Conservation (phyloP, 2,888 invertebrate species). For the Lasioglossum oenotherae region DNA sequence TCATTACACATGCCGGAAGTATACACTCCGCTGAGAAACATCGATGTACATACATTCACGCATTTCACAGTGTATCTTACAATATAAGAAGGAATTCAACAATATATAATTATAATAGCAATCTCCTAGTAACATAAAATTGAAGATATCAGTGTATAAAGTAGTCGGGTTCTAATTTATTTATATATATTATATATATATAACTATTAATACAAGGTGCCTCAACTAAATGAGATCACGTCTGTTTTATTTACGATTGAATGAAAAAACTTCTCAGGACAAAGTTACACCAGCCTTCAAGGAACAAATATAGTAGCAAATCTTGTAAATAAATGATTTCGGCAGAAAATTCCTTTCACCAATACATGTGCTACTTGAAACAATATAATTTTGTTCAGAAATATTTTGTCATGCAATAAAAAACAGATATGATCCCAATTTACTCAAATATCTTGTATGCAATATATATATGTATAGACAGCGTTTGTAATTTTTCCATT, state of each 20-base stretch:
- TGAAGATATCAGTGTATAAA: conserved; percentile 65
- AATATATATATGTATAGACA: not conserved
- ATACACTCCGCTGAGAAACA: conserved; percentile 46
- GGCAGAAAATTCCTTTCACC: not conserved
- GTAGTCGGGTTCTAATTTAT: conserved; percentile 51
- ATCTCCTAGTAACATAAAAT: conserved; percentile 57
- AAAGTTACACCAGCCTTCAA: not conserved
- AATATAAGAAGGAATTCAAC: conserved; percentile 61
- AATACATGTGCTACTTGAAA: not conserved
- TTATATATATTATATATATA: not conserved
- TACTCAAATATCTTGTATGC: not conserved
- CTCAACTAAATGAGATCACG: not conserved
- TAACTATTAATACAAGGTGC: not conserved
- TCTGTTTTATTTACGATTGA: not conserved
- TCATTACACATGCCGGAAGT: conserved; percentile 60
- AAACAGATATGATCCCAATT: not conserved
- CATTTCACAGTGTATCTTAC: conserved; percentile 62
- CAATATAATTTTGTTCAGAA: not conserved
- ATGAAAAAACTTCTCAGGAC: not conserved
- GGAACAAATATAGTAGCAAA: not conserved
- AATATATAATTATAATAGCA: conserved; percentile 51
- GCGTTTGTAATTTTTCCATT: conserved; percentile 16
- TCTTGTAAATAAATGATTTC: not conserved
- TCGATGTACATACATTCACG: conserved; percentile 58
- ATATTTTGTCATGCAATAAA: not conserved